Percentiles rank a stretch among this genome's conserved stretches.
Evolutionary conservation across 2,888 invertebrate species (phyloP).

Genomic region (Noctuana brunneofusca): DNA sequence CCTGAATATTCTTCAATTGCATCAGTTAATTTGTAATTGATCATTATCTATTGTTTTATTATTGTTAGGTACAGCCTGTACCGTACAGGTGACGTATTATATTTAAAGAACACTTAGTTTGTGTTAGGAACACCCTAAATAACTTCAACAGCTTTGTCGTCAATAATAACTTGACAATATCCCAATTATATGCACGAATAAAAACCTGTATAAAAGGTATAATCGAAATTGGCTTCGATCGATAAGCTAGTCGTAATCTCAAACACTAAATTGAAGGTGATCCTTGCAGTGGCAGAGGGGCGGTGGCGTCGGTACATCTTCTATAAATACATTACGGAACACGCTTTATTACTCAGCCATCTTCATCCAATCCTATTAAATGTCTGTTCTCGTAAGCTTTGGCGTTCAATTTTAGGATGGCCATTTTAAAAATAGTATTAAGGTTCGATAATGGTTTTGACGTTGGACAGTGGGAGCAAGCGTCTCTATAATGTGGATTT

Average conservation of each 20-base stretch:
- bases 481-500: slow-evolving; percentile 69
- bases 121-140: too few species aligned
- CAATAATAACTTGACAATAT: too few species aligned
- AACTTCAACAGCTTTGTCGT: too few species aligned
- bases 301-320: slow-evolving; percentile 61
- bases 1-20: slow-evolving; percentile 60
- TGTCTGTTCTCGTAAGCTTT: slow-evolving; percentile 69
- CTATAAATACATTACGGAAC: slow-evolving; percentile 80
- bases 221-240: slow-evolving; percentile 52
- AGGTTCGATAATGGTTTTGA: slow-evolving; percentile 77
- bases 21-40: slow-evolving; percentile 48
- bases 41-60: not conserved
- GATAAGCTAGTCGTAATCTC: slow-evolving; percentile 64
- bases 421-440: slow-evolving; percentile 76
- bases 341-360: slow-evolving; percentile 80
- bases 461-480: slow-evolving; percentile 59
- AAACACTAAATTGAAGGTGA: slow-evolving; percentile 68
- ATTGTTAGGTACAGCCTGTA: too few species aligned
- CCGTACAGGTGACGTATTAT: too few species aligned
- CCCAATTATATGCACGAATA: not conserved
- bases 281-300: slow-evolving; percentile 53
- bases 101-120: too few species aligned
- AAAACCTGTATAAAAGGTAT: slow-evolving; percentile 25
- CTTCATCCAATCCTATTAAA: slow-evolving; percentile 81
- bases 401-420: slow-evolving; percentile 70